Conservation (phyloP, 2,797 vertebrate genomes). For the Catostomus latipinnis region DNA sequence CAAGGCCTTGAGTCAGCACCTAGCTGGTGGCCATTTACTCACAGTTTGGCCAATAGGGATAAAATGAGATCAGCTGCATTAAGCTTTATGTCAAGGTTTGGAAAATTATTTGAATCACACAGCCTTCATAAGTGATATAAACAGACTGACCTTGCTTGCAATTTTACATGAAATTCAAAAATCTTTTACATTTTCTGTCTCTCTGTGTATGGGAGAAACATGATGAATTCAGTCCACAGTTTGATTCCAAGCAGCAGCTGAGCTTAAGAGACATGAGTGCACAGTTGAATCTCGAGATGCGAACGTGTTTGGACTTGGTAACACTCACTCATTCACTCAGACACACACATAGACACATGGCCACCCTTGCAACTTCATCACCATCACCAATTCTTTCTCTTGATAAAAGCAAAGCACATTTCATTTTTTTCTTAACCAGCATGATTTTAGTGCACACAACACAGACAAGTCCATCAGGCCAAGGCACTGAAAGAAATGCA, state of each 20-base stretch:
- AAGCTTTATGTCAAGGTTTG: constrained; percentile 53
- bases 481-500: no score
- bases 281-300: constrained; percentile 22
- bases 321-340: neutral
- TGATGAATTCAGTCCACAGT: constrained; percentile 49
- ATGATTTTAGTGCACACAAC: neutral
- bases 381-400: constrained; percentile 4
- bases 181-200: constrained; percentile 4
- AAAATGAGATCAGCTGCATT: constrained; percentile 49
- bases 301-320: constrained; percentile 12
- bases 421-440: constrained; percentile 22
- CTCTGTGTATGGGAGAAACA: constrained; percentile 7
- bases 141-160: constrained; percentile 53
- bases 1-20: constrained; percentile 33
- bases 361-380: neutral
- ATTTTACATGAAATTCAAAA: constrained; percentile 51
- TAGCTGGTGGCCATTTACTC: constrained; percentile 42
- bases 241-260: constrained; percentile 48
- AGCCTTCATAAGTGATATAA: constrained; percentile 45
- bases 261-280: constrained; percentile 36
- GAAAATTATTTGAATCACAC: constrained; percentile 38
- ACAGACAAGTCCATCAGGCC: neutral
- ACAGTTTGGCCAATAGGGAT: constrained; percentile 34
- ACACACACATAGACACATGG: neutral
- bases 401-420: constrained; percentile 2